Percentiles rank a stretch among this genome's conserved stretches.
Evolutionary conservation across 2,797 vertebrate species (phyloP).

Genomic region (Pseudochirops cupreus): DNA sequence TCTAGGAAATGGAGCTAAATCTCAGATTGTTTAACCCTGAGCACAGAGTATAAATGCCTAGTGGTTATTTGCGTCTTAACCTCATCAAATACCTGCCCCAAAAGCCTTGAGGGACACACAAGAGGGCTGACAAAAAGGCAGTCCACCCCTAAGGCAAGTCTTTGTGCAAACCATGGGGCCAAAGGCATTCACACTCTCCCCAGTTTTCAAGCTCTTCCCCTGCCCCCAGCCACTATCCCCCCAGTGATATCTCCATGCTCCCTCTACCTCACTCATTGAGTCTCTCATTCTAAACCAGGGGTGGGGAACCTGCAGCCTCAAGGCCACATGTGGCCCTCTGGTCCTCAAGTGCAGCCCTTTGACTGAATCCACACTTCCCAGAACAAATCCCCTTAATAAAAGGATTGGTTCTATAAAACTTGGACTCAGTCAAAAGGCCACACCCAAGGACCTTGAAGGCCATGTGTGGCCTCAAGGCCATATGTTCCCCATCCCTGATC

Average conservation of each 20-base stretch:
- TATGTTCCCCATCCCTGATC: too few relatives aligned
- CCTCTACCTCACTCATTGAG: not conserved
- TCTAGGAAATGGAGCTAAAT: not conserved
- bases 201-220: not conserved
- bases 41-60: not conserved
- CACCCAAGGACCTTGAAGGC: too few relatives aligned
- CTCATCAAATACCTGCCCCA: not conserved
- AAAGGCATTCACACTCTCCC: not conserved
- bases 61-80: not conserved
- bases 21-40: not conserved
- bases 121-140: not conserved
- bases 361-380: too few relatives aligned
- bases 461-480: too few relatives aligned
- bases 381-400: too few relatives aligned
- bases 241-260: not conserved
- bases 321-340: too few relatives aligned
- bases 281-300: too few relatives aligned
- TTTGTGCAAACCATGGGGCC: not conserved
- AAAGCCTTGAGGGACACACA: not conserved
- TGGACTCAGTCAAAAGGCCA: too few relatives aligned
- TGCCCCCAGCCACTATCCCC: not conserved
- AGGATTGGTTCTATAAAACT: too few relatives aligned
- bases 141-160: not conserved
- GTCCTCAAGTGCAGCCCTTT: too few relatives aligned
- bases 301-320: too few relatives aligned